Evolutionary conservation across 2,113 vertebrate genomes (phyloP).

Genomic region (Sapayoa aenigma): DNA sequence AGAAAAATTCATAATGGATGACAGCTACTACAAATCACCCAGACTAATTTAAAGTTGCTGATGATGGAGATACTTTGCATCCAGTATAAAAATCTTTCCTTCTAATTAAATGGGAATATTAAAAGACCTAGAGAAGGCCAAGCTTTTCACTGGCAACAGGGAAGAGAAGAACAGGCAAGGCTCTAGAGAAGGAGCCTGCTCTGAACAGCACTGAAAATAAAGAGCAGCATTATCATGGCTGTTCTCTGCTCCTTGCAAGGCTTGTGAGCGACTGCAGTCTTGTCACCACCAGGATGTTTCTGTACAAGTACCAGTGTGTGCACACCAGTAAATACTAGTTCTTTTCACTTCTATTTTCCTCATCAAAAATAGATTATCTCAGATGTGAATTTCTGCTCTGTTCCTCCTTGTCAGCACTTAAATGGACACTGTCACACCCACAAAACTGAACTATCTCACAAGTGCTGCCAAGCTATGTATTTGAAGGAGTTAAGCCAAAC

Average conservation of each 20-base stretch:
- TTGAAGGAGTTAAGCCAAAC: background rate
- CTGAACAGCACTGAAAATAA: constrained; percentile 59
- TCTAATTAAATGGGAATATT: background rate
- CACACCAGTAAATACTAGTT: constrained; percentile 54
- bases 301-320: constrained; percentile 63
- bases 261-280: constrained; percentile 60
- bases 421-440: background rate
- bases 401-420: constrained; percentile 23
- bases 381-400: constrained; percentile 48
- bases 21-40: background rate
- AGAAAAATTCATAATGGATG: background rate
- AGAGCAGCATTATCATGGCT: constrained; percentile 68
- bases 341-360: constrained; percentile 63
- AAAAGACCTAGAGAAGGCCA: constrained; percentile 28
- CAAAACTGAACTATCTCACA: background rate
- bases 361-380: constrained; percentile 40
- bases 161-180: constrained; percentile 40
- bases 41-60: background rate
- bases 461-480: background rate
- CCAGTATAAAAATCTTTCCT: background rate
- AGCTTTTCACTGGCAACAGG: background rate
- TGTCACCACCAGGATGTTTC: constrained; percentile 73
- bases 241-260: constrained; percentile 46
- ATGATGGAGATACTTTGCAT: background rate
- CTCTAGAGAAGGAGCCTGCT: constrained; percentile 38